Evolutionary conservation across 2,797 vertebrate genomes (phyloP).

Genomic region (Jordanella pulchra): DNA sequence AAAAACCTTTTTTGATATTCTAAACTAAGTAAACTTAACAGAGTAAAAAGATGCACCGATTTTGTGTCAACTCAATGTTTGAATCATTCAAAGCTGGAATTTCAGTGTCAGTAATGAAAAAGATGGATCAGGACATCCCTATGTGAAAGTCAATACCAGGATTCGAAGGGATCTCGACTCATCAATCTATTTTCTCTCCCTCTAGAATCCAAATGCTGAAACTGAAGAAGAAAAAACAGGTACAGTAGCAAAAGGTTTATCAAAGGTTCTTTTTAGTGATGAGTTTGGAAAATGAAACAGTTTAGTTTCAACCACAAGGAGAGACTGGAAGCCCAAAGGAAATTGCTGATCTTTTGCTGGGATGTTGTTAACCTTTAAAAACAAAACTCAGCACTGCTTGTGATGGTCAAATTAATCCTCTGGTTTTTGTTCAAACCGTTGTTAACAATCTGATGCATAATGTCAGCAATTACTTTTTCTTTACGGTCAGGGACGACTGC

Average conservation of each 20-base stretch:
- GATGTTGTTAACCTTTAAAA: slow-evolving; percentile 48
- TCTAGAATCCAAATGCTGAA: slow-evolving; percentile 76
- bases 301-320: slow-evolving; percentile 75
- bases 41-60: too few species aligned
- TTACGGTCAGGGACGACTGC: slow-evolving; percentile 63
- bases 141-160: too few species aligned
- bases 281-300: slow-evolving; percentile 70
- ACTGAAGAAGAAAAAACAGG: slow-evolving; percentile 86
- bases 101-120: too few species aligned
- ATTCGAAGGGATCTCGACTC: background rate
- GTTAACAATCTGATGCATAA: slow-evolving; percentile 64
- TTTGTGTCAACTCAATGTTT: too few species aligned
- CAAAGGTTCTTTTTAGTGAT: slow-evolving; percentile 58
- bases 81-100: too few species aligned
- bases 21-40: too few species aligned
- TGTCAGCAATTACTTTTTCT: slow-evolving; percentile 74
- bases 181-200: background rate
- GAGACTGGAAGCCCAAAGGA: slow-evolving; percentile 96
- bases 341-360: slow-evolving; percentile 88
- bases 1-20: too few species aligned
- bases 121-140: too few species aligned
- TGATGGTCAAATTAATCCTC: slow-evolving; percentile 3
- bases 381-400: background rate
- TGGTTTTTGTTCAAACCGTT: background rate
- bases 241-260: slow-evolving; percentile 81